These are phyloP conservation scores for Amblyraja radiata DNA, from an alignment of 2,797 vertebrate species.

Conservation along the genomic window DNA sequence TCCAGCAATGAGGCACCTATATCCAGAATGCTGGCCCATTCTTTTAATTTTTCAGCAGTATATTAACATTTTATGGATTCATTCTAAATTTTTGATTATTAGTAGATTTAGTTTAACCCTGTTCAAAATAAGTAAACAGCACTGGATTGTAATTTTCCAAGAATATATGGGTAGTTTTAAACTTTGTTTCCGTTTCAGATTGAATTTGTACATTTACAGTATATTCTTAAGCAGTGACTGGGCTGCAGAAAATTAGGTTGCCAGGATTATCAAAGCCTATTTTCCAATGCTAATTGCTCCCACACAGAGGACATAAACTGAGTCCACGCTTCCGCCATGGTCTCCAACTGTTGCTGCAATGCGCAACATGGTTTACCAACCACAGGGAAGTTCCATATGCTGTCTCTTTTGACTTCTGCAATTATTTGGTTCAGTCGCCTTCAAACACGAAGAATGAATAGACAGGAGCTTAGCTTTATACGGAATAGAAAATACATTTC, in stretches of 20 bases:
- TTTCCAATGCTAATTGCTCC: not conserved
- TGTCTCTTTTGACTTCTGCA: not conserved
- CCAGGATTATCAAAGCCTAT: not conserved
- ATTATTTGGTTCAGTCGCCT: conserved; percentile 2
- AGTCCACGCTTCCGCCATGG: not conserved
- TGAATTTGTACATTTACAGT: not conserved
- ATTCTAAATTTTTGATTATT: not conserved
- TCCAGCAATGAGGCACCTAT: not conserved
- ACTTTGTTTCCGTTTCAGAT: not conserved
- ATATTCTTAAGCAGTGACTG: not conserved
- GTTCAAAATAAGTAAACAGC: not conserved
- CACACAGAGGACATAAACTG: not conserved
- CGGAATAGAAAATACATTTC: not conserved
- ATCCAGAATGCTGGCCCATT: not conserved
- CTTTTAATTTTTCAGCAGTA: not conserved
- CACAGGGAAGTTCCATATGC: not conserved
- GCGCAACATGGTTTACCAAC: not conserved
- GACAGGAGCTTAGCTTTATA: not conserved
- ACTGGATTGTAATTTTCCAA: not conserved
- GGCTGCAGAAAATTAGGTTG: not conserved
- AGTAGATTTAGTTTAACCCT: not conserved
- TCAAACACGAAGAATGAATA: not conserved
- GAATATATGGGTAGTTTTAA: too few relatives aligned
- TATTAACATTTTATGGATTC: not conserved
- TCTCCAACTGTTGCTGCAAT: not conserved